These are phyloP conservation scores for Cuniculus paca DNA, from an alignment of 2,797 vertebrate species.

Conservation along the genomic window DNA sequence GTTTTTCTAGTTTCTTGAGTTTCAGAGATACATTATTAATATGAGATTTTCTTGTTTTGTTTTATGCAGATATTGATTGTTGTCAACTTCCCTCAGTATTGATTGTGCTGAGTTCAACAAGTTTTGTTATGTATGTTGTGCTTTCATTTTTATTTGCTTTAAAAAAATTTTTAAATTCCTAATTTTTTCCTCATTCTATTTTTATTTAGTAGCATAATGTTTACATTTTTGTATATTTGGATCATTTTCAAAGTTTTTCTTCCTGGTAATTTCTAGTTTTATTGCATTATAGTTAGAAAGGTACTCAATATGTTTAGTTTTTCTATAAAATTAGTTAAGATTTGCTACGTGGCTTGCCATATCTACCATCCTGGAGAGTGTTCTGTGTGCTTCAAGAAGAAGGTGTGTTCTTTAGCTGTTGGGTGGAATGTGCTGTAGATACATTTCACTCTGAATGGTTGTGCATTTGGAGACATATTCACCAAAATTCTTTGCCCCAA, in stretches of 20 bases:
- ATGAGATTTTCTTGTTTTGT: neutral
- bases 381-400: neutral
- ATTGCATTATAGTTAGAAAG: neutral
- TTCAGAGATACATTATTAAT: neutral
- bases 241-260: neutral
- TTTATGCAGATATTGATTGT: neutral
- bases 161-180: neutral
- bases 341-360: neutral
- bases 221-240: neutral
- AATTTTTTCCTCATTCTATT: neutral
- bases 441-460: neutral
- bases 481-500: neutral
- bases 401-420: neutral
- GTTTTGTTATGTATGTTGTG: too few species aligned
- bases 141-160: neutral
- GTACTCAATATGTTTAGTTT: neutral
- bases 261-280: neutral
- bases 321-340: neutral
- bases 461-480: neutral
- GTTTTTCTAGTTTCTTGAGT: neutral
- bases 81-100: neutral
- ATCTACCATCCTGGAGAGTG: neutral
- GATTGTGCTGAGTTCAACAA: neutral
- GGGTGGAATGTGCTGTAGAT: neutral
- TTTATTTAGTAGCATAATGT: neutral